phyloP scores from a whole-genome alignment of 2,888 invertebrate genomes.

The Mythimna impura region DNA sequence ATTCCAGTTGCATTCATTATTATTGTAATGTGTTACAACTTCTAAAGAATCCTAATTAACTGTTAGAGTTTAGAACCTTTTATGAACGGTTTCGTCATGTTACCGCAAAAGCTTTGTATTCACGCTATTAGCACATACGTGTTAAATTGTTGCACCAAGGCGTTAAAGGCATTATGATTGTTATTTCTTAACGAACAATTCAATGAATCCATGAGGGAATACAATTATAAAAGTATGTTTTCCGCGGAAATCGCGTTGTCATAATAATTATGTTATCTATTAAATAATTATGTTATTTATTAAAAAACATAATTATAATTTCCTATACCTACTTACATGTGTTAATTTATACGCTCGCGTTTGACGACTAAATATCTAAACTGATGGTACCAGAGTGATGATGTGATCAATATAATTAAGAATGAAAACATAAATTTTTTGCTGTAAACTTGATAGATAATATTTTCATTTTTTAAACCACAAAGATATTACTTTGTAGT shows the following conservation, averaged over 20 bases:
- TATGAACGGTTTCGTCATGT: conserved; percentile 51
- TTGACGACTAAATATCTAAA: too few relatives aligned
- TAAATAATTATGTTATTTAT: too few relatives aligned
- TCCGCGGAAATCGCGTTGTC: conserved; percentile 9
- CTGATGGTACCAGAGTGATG: too few relatives aligned
- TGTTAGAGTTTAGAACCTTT: conserved; percentile 47
- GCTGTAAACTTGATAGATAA: too few relatives aligned
- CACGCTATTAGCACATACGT: conserved; percentile 48
- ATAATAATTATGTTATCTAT: too few relatives aligned
- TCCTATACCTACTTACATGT: too few relatives aligned
- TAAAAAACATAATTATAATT: too few relatives aligned
- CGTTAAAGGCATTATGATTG: conserved; percentile 17
- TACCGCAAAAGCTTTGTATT: conserved; percentile 48
- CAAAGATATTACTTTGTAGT: too few relatives aligned
- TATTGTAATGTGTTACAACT: conserved; percentile 34
- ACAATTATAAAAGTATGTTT: not conserved
- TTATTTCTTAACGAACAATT: conserved; percentile 43
- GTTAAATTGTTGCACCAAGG: conserved; percentile 42
- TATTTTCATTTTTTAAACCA: not conserved
- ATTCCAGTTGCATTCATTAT: conserved; percentile 36
- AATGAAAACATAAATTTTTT: too few relatives aligned
- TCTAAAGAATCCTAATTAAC: conserved; percentile 47
- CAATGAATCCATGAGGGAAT: not conserved
- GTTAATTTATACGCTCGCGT: too few relatives aligned
- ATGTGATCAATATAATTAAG: too few relatives aligned